phyloP scores from a whole-genome alignment of 2,797 vertebrate species.

The Eidolon dupreanum region DNA sequence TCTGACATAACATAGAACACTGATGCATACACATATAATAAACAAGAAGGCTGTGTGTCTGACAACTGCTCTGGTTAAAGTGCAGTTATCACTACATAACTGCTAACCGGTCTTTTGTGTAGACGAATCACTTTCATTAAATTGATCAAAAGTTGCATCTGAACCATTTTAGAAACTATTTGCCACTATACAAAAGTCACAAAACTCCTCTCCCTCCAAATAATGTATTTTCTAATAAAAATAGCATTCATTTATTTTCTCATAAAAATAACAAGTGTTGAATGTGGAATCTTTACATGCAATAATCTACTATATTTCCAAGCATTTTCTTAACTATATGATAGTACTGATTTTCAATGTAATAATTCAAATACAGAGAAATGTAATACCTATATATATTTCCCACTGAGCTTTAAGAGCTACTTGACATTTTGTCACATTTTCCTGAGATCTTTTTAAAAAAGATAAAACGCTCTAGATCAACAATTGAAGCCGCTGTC shows the following conservation, averaged over 20 bases:
- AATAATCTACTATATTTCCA: background rate
- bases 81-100: background rate
- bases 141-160: background rate
- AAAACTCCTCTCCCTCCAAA: background rate
- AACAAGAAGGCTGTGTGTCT: background rate
- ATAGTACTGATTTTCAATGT: background rate
- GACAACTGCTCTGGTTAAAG: background rate
- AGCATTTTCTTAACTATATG: background rate
- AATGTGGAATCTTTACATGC: background rate
- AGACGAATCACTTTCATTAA: background rate
- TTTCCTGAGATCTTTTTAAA: background rate
- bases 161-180: background rate
- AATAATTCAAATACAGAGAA: background rate
- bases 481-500: background rate
- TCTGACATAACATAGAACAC: background rate
- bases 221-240: constrained; percentile 15
- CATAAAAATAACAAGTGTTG: background rate
- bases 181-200: background rate
- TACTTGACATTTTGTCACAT: background rate
- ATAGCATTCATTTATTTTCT: constrained; percentile 4
- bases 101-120: background rate
- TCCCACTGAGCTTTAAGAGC: background rate
- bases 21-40: background rate
- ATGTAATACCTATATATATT: background rate
- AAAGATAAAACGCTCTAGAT: background rate